A percentile compares a stretch with the other conserved stretches of the same genome.
These are phyloP conservation scores for Ovis canadensis DNA, from an alignment of 2,113 vertebrate genomes.

Conservation along the genomic window DNA sequence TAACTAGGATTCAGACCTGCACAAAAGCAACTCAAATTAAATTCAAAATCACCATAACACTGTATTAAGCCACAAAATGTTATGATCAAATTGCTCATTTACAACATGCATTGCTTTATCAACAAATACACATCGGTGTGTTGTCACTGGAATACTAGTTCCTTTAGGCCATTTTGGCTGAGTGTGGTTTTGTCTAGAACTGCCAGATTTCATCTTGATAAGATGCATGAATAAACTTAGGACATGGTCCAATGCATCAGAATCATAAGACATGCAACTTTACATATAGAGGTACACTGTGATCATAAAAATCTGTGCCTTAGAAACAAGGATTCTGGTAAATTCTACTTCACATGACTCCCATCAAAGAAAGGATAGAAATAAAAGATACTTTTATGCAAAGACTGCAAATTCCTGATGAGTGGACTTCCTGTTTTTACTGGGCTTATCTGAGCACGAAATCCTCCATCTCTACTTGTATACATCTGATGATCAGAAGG, in stretches of 20 bases:
- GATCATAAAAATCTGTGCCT: background rate
- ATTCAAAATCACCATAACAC: background rate
- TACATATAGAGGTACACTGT: background rate
- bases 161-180: background rate
- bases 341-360: background rate
- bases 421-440: background rate
- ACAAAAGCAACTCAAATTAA: background rate
- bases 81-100: background rate
- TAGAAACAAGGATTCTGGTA: background rate
- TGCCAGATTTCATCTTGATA: background rate
- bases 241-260: background rate
- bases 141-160: background rate
- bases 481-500: background rate
- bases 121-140: background rate
- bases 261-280: background rate
- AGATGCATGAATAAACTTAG: background rate
- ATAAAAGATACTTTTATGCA: background rate
- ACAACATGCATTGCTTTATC: background rate
- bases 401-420: background rate
- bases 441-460: background rate
- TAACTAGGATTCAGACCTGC: background rate
- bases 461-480: background rate
- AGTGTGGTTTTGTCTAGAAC: background rate
- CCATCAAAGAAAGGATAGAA: background rate
- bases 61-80: background rate